Conservation (phyloP, 2,113 vertebrate genomes). For the Colistium nudipinnis region DNA sequence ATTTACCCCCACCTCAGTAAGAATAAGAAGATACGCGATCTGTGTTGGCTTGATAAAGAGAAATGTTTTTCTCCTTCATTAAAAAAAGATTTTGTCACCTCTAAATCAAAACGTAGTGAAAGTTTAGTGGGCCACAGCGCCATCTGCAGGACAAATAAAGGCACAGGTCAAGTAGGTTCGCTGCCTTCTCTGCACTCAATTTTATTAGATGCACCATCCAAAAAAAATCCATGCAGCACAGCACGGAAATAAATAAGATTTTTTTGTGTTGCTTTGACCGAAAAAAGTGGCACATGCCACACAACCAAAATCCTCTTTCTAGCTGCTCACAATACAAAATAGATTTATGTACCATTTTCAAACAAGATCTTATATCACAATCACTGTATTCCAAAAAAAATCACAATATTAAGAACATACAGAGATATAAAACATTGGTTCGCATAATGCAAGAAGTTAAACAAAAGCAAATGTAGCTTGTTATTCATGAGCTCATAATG, state of each 20-base stretch:
- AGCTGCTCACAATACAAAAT: constrained; percentile 42
- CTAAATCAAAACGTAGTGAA: background rate
- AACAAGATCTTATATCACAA: constrained; percentile 29
- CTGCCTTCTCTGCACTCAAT: constrained; percentile 1
- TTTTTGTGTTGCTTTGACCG: background rate
- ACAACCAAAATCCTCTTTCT: constrained; percentile 38
- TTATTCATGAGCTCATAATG: constrained; percentile 35
- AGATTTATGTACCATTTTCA: constrained; percentile 20
- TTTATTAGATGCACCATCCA: constrained; percentile 55
- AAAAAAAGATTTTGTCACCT: background rate
- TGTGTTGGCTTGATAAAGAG: background rate
- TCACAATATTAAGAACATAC: constrained; percentile 37
- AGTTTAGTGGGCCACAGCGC: constrained; percentile 22
- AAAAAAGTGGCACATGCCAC: constrained; percentile 38
- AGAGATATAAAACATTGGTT: constrained; percentile 58
- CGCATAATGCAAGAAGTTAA: constrained; percentile 16
- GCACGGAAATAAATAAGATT: constrained; percentile 45
- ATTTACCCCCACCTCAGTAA: too few relatives aligned
- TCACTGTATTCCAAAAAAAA: constrained; percentile 13
- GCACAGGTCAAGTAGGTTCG: background rate
- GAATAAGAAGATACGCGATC: too few relatives aligned
- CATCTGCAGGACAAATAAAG: constrained; percentile 47
- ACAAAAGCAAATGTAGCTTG: constrained; percentile 58
- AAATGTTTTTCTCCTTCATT: background rate
- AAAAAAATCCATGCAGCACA: constrained; percentile 58